Conservation (phyloP, 2,113 vertebrate species). For the Neolamprologus kungweensis region DNA sequence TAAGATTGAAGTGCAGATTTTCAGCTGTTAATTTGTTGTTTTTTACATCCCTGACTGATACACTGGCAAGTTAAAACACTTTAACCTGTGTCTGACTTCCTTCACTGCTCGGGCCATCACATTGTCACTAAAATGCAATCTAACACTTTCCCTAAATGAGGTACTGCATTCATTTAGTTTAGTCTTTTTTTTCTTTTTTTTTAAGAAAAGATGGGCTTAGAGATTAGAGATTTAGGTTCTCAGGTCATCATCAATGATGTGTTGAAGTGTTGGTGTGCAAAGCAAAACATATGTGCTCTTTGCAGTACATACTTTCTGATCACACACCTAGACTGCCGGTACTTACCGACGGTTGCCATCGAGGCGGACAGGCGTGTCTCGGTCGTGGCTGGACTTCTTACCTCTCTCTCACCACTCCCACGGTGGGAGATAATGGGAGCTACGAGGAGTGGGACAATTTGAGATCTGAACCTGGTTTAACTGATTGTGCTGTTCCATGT, state of each 20-base stretch:
- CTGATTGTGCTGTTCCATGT: slow-evolving; percentile 14
- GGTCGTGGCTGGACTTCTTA: not conserved
- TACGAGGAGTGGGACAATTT: not conserved
- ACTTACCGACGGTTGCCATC: not conserved
- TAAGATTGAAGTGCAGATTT: not conserved
- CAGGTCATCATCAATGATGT: not conserved
- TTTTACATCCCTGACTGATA: not conserved
- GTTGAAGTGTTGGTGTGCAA: not conserved
- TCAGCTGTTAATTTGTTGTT: not conserved
- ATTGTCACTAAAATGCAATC: not conserved
- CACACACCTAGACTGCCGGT: not conserved
- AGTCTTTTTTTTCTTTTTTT: not conserved
- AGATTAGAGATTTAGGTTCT: not conserved
- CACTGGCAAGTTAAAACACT: not conserved
- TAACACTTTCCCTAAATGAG: not conserved
- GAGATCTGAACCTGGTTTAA: not conserved
- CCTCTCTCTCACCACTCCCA: not conserved
- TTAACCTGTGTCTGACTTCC: not conserved
- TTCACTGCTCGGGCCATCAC: not conserved
- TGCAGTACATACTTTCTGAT: not conserved
- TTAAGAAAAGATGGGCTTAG: not conserved
- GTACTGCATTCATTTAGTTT: not conserved
- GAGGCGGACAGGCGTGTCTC: not conserved
- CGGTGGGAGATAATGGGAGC: not conserved
- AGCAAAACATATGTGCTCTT: not conserved